Percentiles rank a stretch among this genome's conserved stretches.
Conservation (phyloP, 2,113 vertebrate species). For the Edolisoma coerulescens region DNA sequence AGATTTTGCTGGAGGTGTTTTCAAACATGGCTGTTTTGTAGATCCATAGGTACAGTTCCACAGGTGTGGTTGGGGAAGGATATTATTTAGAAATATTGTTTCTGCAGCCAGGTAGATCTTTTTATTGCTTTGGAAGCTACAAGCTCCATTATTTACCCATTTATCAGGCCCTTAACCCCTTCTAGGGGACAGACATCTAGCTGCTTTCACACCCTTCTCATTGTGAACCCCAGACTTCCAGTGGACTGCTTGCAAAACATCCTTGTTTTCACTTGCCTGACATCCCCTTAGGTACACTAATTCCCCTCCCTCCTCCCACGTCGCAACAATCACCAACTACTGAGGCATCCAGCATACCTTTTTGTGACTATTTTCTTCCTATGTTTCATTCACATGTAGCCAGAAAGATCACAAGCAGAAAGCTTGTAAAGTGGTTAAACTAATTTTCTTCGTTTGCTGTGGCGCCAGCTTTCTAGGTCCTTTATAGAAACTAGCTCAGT, state of each 20-base stretch:
- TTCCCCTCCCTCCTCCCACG: neutral
- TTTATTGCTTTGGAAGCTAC: neutral
- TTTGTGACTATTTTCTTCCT: constrained; percentile 58
- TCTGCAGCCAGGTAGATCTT: neutral
- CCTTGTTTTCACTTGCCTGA: constrained; percentile 81
- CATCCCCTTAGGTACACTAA: constrained; percentile 48
- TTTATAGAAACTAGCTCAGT: constrained; percentile 79
- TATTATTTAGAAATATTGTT: neutral
- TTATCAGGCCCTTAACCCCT: neutral
- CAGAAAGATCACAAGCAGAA: constrained; percentile 71
- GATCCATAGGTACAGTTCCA: neutral
- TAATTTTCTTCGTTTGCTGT: constrained; percentile 83
- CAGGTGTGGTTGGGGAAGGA: neutral
- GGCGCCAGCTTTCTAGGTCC: constrained; percentile 81
- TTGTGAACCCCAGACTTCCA: neutral
- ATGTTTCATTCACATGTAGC: constrained; percentile 71
- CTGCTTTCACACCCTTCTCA: neutral
- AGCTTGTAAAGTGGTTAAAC: constrained; percentile 78
- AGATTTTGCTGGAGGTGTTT: neutral
- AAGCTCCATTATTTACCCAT: neutral
- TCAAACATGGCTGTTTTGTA: neutral
- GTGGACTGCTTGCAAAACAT: constrained; percentile 42
- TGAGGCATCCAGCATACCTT: constrained; percentile 72
- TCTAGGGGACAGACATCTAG: neutral
- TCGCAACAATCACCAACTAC: constrained; percentile 58